Evolutionary conservation across 2,888 invertebrate genomes (phyloP).

Genomic region (Pterobdella sp.): DNA sequence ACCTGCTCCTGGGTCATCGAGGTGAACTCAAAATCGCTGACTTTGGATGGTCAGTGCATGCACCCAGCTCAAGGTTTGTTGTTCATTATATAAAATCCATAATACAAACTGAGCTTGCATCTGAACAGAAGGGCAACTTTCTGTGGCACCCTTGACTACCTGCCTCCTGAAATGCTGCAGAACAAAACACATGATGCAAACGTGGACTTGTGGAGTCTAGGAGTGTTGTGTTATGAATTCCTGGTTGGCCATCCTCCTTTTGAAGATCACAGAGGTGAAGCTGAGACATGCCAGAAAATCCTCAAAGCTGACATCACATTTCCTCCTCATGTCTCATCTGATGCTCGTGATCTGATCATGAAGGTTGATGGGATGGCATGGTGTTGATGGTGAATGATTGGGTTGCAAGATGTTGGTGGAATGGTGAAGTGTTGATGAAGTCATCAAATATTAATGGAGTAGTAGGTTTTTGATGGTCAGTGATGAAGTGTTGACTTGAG

Average conservation of each 20-base stretch:
- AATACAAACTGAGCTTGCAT: no score
- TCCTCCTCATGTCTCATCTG: slow-evolving; percentile 50
- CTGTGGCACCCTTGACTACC: slow-evolving; percentile 88
- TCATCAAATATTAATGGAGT: no score
- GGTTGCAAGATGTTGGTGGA: no score
- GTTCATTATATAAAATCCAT: no score
- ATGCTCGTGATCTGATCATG: slow-evolving; percentile 52
- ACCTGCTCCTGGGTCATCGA: slow-evolving; percentile 72
- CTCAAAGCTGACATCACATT: slow-evolving; percentile 50
- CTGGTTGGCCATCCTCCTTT: slow-evolving; percentile 90
- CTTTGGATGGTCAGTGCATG: slow-evolving; percentile 97
- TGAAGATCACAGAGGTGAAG: slow-evolving; percentile 58
- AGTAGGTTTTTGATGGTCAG: no score
- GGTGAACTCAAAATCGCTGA: slow-evolving; percentile 89
- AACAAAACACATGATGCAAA: slow-evolving; percentile 74
- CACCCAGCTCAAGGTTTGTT: slow-evolving; percentile 67
- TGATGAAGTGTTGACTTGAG: no score
- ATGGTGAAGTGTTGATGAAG: no score
- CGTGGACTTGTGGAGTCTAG: slow-evolving; percentile 84
- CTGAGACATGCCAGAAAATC: slow-evolving; percentile 53
- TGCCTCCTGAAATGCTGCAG: slow-evolving; percentile 91
- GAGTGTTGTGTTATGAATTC: slow-evolving; percentile 87
- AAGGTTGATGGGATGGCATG: no score
- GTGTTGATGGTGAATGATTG: no score
- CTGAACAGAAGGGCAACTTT: slow-evolving; percentile 74